Evolutionary conservation across 2,113 vertebrate species (phyloP).

Genomic region (Hystrix brachyura): DNA sequence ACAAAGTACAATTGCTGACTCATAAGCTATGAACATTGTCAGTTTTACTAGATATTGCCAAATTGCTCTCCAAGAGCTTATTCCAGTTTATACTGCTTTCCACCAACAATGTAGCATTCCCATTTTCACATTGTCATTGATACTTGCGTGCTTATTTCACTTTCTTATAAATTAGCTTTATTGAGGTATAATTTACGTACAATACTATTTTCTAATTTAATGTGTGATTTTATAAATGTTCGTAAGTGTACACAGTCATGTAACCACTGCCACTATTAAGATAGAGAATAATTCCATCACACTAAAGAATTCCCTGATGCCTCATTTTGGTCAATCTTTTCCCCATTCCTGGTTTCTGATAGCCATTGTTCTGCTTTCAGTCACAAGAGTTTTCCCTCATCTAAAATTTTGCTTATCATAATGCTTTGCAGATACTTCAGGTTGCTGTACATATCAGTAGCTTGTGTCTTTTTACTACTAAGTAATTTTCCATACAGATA

Average conservation of each 20-base stretch:
- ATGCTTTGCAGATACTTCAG: neutral
- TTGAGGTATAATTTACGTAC: neutral
- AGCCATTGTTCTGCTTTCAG: neutral
- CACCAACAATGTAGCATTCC: neutral
- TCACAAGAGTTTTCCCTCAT: neutral
- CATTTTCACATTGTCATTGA: neutral
- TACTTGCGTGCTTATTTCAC: neutral
- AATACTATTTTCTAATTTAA: neutral
- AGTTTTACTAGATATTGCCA: neutral
- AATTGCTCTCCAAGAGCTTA: neutral
- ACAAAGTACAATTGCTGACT: neutral
- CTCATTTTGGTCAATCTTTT: neutral
- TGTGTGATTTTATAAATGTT: neutral
- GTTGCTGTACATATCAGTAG: neutral
- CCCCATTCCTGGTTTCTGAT: neutral
- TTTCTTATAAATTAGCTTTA: neutral
- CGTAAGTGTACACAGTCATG: neutral
- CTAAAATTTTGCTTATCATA: slow-evolving; percentile 23
- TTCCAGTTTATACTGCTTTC: neutral
- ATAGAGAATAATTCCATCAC: neutral
- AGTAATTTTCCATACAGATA: neutral
- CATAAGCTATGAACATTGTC: neutral
- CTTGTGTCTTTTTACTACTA: neutral
- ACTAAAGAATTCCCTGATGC: neutral
- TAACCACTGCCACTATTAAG: neutral